Conservation (phyloP, 2,888 invertebrate species). For the Epirrhoe tristata region DNA sequence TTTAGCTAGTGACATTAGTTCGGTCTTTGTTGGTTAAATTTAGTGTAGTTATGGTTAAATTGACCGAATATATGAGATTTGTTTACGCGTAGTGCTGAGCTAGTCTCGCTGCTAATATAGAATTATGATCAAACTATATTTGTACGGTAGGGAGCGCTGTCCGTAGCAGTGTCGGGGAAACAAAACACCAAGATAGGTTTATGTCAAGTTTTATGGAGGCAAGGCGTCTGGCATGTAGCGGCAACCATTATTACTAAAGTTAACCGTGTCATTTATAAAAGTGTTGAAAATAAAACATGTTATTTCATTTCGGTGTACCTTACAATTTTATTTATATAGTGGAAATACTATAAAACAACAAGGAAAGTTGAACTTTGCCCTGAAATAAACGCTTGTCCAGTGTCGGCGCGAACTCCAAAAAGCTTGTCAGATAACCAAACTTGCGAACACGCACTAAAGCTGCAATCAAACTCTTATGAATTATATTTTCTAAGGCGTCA, state of each 20-base stretch:
- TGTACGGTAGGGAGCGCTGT: slow-evolving; percentile 42
- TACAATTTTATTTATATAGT: neutral
- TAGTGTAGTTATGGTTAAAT: slow-evolving; percentile 57
- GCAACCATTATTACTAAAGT: slow-evolving; percentile 22
- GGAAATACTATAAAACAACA: neutral
- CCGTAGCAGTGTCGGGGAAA: slow-evolving; percentile 26
- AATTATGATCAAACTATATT: slow-evolving; percentile 48
- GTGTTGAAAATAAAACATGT: slow-evolving; percentile 25
- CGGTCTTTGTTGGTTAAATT: slow-evolving; percentile 66
- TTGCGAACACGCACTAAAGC: slow-evolving; percentile 17
- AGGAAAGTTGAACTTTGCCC: neutral
- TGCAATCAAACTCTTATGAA: slow-evolving; percentile 4
- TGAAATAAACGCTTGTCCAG: neutral
- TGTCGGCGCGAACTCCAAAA: slow-evolving; percentile 22
- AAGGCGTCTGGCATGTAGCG: neutral
- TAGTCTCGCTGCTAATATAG: slow-evolving; percentile 47
- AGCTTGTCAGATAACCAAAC: slow-evolving; percentile 62
- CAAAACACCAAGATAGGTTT: slow-evolving; percentile 32
- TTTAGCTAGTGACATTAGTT: slow-evolving; percentile 74
- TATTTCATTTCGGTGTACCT: slow-evolving; percentile 37
- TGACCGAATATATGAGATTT: slow-evolving; percentile 47
- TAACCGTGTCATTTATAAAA: slow-evolving; percentile 29
- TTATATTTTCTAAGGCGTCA: slow-evolving; percentile 13
- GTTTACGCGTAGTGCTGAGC: slow-evolving; percentile 45
- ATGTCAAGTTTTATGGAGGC: slow-evolving; percentile 34